phyloP scores from a whole-genome alignment of 2,888 invertebrate genomes.

The Lepidocyrtoides sp. region DNA sequence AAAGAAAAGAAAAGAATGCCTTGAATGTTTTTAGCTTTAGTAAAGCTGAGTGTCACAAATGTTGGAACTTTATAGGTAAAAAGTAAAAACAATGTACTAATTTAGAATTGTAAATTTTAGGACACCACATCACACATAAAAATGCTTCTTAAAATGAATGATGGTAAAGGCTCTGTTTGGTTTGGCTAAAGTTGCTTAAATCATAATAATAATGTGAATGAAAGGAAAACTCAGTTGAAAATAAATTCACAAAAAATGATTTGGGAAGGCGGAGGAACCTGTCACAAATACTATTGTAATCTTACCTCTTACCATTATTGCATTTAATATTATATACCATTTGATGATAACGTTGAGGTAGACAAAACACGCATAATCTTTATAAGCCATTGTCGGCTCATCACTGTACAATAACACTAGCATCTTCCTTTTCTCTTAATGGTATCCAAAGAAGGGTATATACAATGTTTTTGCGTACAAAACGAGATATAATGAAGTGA shows the following conservation, averaged over 20 bases:
- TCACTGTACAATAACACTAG: slow-evolving; percentile 34
- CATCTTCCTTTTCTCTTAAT: slow-evolving; percentile 51
- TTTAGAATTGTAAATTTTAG: too few species aligned
- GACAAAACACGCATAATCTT: slow-evolving; percentile 27
- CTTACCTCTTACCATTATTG: slow-evolving; percentile 69
- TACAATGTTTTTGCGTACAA: slow-evolving; percentile 27
- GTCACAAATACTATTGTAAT: slow-evolving; percentile 67
- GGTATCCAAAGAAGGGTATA: slow-evolving; percentile 12
- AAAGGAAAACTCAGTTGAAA: too few species aligned
- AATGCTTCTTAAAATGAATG: too few species aligned
- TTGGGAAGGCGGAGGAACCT: slow-evolving; percentile 62
- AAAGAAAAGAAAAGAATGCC: too few species aligned
- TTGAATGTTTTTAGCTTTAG: too few species aligned
- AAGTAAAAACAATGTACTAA: too few species aligned
- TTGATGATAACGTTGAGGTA: slow-evolving; percentile 47
- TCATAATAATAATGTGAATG: too few species aligned
- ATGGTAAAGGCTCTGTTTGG: too few species aligned
- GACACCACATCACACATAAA: too few species aligned
- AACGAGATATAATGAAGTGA: slow-evolving; percentile 66
- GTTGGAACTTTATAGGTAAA: too few species aligned
- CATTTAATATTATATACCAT: slow-evolving; percentile 59
- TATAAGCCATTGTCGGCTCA: slow-evolving; percentile 45
- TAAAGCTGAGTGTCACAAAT: too few species aligned
- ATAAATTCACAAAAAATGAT: slow-evolving; percentile 64
- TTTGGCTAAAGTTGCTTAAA: too few species aligned